phyloP scores from a whole-genome alignment of 2,113 vertebrate genomes.

The Poeciliopsis prolifica region DNA sequence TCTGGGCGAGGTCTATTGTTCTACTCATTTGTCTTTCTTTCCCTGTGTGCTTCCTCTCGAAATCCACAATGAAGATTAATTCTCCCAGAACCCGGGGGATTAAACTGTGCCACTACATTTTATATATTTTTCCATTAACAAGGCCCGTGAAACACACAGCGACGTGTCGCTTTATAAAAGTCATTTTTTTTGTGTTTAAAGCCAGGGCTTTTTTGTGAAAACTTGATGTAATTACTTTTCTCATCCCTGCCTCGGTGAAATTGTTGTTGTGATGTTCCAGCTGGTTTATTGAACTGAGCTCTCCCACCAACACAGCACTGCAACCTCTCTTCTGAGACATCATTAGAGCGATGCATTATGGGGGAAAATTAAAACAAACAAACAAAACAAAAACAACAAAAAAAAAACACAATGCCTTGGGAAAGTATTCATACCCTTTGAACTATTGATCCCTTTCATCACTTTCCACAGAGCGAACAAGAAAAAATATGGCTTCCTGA shows the following conservation, averaged over 20 bases:
- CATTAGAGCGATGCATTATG: constrained; percentile 32
- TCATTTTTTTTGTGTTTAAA: constrained; percentile 79
- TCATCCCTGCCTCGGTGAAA: constrained; percentile 66
- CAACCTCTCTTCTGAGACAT: constrained; percentile 23
- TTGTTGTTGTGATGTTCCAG: constrained; percentile 60
- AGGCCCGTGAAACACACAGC: constrained; percentile 56
- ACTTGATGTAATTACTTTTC: constrained; percentile 71
- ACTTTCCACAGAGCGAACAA: background rate
- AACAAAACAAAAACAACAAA: background rate
- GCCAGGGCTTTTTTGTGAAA: constrained; percentile 42
- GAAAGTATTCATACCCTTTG: background rate
- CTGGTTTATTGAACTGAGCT: constrained; percentile 66
- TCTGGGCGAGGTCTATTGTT: constrained; percentile 57
- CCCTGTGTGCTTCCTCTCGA: constrained; percentile 45
- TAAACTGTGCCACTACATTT: constrained; percentile 71
- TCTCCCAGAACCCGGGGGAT: constrained; percentile 60
- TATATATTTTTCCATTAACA: constrained; percentile 74
- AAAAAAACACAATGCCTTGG: background rate
- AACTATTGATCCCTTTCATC: background rate
- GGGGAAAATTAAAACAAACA: constrained; percentile 13
- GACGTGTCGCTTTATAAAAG: constrained; percentile 68
- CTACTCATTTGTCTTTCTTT: constrained; percentile 55
- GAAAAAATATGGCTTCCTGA: background rate
- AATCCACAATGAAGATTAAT: constrained; percentile 76
- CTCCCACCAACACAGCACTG: constrained; percentile 21